Evolutionary conservation across 1,140 invertebrate genomes (phyloP).

Genomic region (Drosophila miranda): DNA sequence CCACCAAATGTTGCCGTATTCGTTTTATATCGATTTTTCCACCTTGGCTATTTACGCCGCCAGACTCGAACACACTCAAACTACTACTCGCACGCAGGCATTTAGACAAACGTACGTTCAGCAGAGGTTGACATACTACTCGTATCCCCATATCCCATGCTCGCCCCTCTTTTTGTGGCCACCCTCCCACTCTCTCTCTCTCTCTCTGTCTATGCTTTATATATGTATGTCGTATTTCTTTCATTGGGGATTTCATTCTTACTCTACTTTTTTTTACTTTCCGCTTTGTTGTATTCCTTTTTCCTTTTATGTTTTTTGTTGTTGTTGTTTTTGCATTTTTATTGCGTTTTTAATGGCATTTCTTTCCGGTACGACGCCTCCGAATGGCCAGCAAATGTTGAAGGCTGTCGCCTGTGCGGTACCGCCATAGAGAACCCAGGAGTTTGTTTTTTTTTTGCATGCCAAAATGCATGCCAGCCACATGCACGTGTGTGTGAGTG

Average conservation of each 20-base stretch:
- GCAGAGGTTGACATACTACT: slow-evolving; percentile 62
- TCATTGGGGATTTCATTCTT: slow-evolving; percentile 58
- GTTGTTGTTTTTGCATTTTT: slow-evolving; percentile 68
- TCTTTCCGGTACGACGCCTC: slow-evolving; percentile 75
- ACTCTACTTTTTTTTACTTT: not conserved
- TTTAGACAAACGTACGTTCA: not conserved
- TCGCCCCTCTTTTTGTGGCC: no score
- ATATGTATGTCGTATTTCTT: slow-evolving; percentile 62
- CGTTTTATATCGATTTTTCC: slow-evolving; percentile 78
- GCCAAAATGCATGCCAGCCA: slow-evolving; percentile 22
- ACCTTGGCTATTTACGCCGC: slow-evolving; percentile 68
- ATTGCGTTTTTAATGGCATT: slow-evolving; percentile 79
- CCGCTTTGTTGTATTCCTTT: not conserved
- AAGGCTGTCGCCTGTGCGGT: slow-evolving; percentile 54
- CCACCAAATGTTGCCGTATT: slow-evolving; percentile 72
- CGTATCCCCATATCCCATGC: no score
- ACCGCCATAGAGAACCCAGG: slow-evolving; percentile 16
- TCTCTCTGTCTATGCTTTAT: slow-evolving; percentile 28
- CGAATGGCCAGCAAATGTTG: slow-evolving; percentile 65
- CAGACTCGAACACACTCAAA: slow-evolving; percentile 40
- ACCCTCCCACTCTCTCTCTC: no score
- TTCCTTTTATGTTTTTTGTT: slow-evolving; percentile 36
- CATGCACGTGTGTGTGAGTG: not conserved
- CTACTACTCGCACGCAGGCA: slow-evolving; percentile 4
- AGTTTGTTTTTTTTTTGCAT: not conserved